Conservation (phyloP, 2,888 invertebrate species). For the Balanococcus diminutus region DNA sequence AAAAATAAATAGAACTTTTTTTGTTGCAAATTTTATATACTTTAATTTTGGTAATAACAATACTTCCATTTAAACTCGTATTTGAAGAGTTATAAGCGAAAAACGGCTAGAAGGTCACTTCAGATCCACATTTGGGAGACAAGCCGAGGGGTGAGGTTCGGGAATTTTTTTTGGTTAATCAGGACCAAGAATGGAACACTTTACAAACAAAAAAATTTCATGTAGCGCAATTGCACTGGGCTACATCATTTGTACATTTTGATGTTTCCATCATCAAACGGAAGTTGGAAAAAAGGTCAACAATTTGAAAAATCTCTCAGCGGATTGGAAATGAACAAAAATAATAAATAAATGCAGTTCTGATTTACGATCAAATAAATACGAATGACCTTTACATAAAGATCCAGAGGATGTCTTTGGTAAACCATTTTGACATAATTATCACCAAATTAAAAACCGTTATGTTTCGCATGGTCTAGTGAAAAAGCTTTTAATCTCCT, state of each 20-base stretch:
- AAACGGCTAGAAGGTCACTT: too few species aligned
- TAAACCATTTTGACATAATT: constrained; percentile 39
- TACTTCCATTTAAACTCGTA: too few species aligned
- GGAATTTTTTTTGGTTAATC: too few species aligned
- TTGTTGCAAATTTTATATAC: too few species aligned
- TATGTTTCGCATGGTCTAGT: not conserved
- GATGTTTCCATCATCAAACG: not conserved
- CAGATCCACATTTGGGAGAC: too few species aligned
- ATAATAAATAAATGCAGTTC: constrained; percentile 2
- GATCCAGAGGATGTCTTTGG: not conserved
- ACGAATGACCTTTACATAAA: not conserved
- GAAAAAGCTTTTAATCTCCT: not conserved
- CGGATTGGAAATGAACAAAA: not conserved
- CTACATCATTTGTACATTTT: not conserved
- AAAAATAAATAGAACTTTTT: too few species aligned
- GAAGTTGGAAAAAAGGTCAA: constrained; percentile 7
- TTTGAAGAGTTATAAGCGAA: too few species aligned
- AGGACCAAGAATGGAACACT: too few species aligned
- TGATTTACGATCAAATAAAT: constrained; percentile 1
- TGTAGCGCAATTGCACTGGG: too few species aligned
- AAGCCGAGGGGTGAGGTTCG: too few species aligned
- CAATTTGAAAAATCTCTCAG: not conserved
- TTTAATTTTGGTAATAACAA: too few species aligned
- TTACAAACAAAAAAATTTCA: too few species aligned
- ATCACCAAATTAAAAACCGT: constrained; percentile 41